phyloP scores from a whole-genome alignment of 2,888 invertebrate species.

The Crioceris asparagi region DNA sequence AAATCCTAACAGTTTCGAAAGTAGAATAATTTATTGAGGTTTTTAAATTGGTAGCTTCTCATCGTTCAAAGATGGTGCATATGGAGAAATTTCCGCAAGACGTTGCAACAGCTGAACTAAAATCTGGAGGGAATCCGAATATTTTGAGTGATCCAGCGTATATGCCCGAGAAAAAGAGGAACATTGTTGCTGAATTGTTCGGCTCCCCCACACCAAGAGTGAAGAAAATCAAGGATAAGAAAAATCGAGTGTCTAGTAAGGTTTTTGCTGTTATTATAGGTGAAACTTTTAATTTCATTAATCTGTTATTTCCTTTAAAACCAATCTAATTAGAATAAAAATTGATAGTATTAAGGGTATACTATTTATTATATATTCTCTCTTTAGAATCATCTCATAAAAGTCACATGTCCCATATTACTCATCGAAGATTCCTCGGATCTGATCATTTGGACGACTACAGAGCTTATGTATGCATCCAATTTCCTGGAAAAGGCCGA shows the following conservation, averaged over 20 bases:
- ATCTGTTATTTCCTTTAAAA: too few relatives aligned
- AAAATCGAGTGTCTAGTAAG: too few relatives aligned
- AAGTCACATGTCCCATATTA: conserved; percentile 34
- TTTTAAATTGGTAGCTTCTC: conserved; percentile 43
- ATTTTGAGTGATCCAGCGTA: conserved; percentile 54
- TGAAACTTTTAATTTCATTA: too few relatives aligned
- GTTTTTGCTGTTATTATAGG: too few relatives aligned
- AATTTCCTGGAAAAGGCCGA: conserved; percentile 39
- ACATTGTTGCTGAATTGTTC: conserved; percentile 42
- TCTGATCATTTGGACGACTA: conserved; percentile 36
- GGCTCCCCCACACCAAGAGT: conserved; percentile 37
- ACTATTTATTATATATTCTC: too few relatives aligned
- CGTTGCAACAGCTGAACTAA: conserved; percentile 60
- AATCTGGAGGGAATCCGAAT: conserved; percentile 59
- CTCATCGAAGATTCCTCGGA: conserved; percentile 41
- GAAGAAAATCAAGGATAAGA: conserved; percentile 12
- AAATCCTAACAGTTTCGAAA: too few relatives aligned
- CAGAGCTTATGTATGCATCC: conserved; percentile 53
- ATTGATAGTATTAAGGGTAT: too few relatives aligned
- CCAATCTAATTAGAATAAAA: too few relatives aligned
- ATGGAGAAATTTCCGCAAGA: conserved; percentile 76
- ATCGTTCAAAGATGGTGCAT: conserved; percentile 49
- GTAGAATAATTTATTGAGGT: too few relatives aligned
- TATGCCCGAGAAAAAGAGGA: conserved; percentile 41
- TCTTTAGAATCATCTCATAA: too few relatives aligned